Conservation (phyloP, 2,888 invertebrate species). For the Trissoscelio sp. region DNA sequence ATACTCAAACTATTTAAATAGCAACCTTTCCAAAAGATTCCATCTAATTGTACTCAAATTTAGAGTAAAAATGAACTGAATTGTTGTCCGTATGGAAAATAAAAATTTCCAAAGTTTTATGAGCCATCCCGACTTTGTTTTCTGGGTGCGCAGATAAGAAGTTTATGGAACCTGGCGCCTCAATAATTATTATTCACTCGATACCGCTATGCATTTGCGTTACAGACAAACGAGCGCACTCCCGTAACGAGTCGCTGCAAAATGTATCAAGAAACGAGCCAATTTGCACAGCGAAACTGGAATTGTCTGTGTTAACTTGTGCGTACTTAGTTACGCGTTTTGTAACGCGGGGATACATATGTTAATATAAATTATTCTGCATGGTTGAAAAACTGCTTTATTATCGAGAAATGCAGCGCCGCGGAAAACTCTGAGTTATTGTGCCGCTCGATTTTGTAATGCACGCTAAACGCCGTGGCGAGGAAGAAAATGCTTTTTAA, state of each 20-base stretch:
- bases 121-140: constrained; percentile 69
- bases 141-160: constrained; percentile 66
- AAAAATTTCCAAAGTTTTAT: constrained; percentile 54
- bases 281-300: constrained; percentile 59
- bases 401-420: constrained; percentile 25
- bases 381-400: constrained; percentile 35
- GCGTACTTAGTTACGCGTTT: constrained; percentile 41
- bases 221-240: constrained; percentile 37
- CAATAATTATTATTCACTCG: constrained; percentile 69
- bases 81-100: background rate
- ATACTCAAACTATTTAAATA: background rate
- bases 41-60: background rate
- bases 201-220: constrained; percentile 60
- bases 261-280: constrained; percentile 57
- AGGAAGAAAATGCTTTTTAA: background rate
- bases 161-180: constrained; percentile 72
- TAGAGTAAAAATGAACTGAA: background rate
- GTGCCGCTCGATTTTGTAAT: constrained; percentile 15
- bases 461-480: background rate
- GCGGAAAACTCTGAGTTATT: constrained; percentile 20
- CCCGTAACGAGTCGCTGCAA: constrained; percentile 50
- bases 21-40: too few relatives aligned
- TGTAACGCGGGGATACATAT: constrained; percentile 24
- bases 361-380: constrained; percentile 32
- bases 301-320: constrained; percentile 51